These are phyloP conservation scores for Oxytorus armatus DNA, from an alignment of 2,888 invertebrate species.

Conservation along the genomic window DNA sequence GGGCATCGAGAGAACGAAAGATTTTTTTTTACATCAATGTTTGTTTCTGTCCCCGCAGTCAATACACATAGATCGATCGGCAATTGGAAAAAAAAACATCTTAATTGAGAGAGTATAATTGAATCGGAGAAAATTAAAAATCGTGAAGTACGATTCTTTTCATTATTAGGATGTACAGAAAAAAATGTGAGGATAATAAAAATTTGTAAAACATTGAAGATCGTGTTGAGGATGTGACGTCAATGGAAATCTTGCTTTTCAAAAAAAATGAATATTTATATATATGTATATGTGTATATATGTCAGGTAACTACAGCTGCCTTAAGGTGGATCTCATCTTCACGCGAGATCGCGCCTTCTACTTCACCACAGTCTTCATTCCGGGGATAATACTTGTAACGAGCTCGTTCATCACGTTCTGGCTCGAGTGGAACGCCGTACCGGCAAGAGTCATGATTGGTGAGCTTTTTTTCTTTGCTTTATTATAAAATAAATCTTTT, in stretches of 20 bases:
- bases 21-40: neutral
- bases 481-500: constrained; percentile 3
- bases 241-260: constrained; percentile 28
- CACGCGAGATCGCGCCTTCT: constrained; percentile 97
- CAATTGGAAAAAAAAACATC: no score
- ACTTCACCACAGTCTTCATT: constrained; percentile 98
- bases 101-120: no score
- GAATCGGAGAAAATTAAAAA: no score
- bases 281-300: neutral
- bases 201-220: neutral
- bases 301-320: constrained; percentile 97
- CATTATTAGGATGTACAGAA: neutral
- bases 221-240: neutral
- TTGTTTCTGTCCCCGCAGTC: no score
- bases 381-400: constrained; percentile 98
- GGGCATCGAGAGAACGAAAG: neutral
- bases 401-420: constrained; percentile 98
- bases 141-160: no score
- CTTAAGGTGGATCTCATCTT: constrained; percentile 96
- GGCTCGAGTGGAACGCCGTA: constrained; percentile 99
- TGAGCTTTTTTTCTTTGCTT: constrained; percentile 85
- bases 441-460: constrained; percentile 98
- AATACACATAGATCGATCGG: no score
- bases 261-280: constrained; percentile 18
- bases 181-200: neutral